These are phyloP conservation scores for Drosophila tripunctata DNA, from an alignment of 2,888 invertebrate species.

Conservation along the genomic window DNA sequence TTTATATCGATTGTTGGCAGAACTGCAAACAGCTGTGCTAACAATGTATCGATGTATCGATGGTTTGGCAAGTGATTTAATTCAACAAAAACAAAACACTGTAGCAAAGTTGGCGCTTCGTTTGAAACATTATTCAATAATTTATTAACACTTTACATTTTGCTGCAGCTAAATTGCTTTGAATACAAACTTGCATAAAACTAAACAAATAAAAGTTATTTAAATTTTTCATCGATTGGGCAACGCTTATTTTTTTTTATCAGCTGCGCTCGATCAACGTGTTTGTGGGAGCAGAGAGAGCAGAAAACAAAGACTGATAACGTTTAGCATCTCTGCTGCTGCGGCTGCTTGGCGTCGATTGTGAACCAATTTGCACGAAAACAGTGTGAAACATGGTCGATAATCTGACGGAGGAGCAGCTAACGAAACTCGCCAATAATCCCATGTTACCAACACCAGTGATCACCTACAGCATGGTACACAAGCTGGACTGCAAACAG, in stretches of 20 bases:
- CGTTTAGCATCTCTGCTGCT: not conserved
- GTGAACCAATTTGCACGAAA: slow-evolving; percentile 1
- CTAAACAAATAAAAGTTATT: not conserved
- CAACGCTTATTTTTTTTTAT: slow-evolving; percentile 2
- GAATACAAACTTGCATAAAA: not conserved
- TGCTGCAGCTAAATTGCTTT: not conserved
- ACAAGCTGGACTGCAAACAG: slow-evolving; percentile 32
- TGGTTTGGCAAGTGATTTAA: too few species aligned
- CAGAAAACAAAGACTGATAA: slow-evolving; percentile 12
- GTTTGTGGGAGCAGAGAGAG: not conserved
- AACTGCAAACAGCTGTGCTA: too few species aligned
- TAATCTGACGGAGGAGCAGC: not conserved
- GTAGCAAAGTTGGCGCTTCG: too few species aligned
- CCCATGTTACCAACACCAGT: slow-evolving; percentile 8
- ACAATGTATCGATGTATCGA: too few species aligned
- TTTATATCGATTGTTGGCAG: too few species aligned
- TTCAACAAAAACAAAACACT: too few species aligned
- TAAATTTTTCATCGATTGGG: not conserved
- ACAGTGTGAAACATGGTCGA: slow-evolving; percentile 20
- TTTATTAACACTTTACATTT: not conserved
- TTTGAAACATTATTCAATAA: not conserved
- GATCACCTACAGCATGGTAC: slow-evolving; percentile 49
- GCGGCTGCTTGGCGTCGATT: too few species aligned
- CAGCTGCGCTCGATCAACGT: slow-evolving; percentile 2
- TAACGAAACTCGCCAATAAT: not conserved